phyloP scores from a whole-genome alignment of 2,113 vertebrate species.

The Chlamydotis undulata region DNA sequence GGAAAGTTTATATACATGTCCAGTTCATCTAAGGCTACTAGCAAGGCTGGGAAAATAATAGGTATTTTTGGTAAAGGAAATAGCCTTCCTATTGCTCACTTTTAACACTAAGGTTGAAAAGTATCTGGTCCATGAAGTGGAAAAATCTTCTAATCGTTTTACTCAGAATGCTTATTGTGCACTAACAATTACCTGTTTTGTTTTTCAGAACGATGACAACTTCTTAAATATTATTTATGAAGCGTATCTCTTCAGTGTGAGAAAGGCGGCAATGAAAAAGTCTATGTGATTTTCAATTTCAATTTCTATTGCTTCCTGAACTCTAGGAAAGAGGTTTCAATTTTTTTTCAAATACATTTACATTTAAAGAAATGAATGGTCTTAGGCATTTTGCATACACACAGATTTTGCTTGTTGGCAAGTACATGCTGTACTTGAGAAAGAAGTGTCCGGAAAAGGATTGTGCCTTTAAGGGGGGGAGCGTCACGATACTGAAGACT shows the following conservation, averaged over 20 bases:
- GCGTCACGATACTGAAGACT: background rate
- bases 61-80: background rate
- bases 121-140: background rate
- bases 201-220: constrained; percentile 89
- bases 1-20: background rate
- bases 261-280: constrained; percentile 66
- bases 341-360: background rate
- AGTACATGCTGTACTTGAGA: background rate
- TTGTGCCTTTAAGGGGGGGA: constrained; percentile 43
- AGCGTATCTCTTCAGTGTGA: constrained; percentile 82
- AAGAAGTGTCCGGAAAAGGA: background rate
- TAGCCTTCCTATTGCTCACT: background rate
- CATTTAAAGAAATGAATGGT: constrained; percentile 9
- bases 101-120: background rate
- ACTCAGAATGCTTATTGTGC: background rate
- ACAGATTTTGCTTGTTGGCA: background rate
- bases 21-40: background rate
- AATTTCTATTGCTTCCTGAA: background rate
- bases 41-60: background rate
- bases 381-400: constrained; percentile 22
- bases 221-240: constrained; percentile 94
- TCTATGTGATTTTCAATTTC: constrained; percentile 17
- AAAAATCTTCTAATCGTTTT: background rate
- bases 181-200: constrained; percentile 24
- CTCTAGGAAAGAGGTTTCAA: background rate